phyloP scores from a whole-genome alignment of 1,140 invertebrate genomes.

The Drosophila eugracilis region DNA sequence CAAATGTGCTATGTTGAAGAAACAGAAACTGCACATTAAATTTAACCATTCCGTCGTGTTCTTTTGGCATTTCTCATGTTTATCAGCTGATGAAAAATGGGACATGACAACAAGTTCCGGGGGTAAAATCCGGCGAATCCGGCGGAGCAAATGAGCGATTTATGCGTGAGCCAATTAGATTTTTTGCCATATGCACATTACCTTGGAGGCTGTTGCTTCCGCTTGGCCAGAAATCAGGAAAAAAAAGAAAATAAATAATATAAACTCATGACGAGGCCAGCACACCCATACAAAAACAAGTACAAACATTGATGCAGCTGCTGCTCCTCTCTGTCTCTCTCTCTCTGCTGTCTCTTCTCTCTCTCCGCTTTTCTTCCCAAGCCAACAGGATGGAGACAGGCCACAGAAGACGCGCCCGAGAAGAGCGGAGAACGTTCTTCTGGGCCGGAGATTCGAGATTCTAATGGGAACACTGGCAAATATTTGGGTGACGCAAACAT shows the following conservation, averaged over 20 bases:
- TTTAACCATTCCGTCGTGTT: constrained; percentile 1
- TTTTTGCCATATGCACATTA: constrained; percentile 46
- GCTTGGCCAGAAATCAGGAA: constrained; percentile 31
- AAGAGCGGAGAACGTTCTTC: constrained; percentile 36
- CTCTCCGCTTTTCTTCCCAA: constrained; percentile 3
- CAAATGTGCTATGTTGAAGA: not conserved
- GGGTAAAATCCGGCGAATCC: constrained; percentile 7
- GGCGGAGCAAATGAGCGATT: constrained; percentile 32
- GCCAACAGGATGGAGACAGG: not conserved
- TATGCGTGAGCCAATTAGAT: constrained; percentile 54
- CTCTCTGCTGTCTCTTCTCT: not conserved
- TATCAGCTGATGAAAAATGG: constrained; percentile 28
- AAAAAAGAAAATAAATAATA: constrained; percentile 40
- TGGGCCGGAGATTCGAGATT: constrained; percentile 4
- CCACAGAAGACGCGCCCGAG: constrained; percentile 1
- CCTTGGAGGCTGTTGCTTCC: constrained; percentile 45
- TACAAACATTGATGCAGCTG: constrained; percentile 7
- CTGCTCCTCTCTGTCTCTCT: not conserved
- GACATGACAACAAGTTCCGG: constrained; percentile 59
- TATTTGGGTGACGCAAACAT: constrained; percentile 81
- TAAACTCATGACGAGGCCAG: constrained; percentile 45
- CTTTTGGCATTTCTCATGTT: constrained; percentile 1
- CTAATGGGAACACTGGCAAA: constrained; percentile 53
- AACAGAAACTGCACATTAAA: not conserved
- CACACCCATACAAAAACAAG: constrained; percentile 17